Base-by-base conservation (phyloP, 2,888 invertebrate species). In the Drosophila dives region DNA sequence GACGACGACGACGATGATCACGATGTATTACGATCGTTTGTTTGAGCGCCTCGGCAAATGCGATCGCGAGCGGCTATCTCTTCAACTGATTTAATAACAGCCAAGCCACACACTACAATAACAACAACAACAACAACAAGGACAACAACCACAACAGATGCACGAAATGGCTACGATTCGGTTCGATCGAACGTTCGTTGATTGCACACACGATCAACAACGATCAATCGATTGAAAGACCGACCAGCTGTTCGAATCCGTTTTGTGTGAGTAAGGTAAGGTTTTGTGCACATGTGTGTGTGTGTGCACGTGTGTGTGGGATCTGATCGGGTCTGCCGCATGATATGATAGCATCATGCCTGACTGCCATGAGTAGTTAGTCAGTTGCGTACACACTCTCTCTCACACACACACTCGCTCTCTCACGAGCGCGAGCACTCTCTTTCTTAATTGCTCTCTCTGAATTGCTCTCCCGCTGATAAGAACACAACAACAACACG, bases 241-340 rank as follows among this genome's bases (percentile, higher is more conserved):
- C 69, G 81, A 81, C 84, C 86, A 89, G 89, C 89, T 88, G 86
- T 88, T 86, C 73, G 87, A 83, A 77, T 84, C 81, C 82, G 83
- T 89, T 83, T 86, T 76, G 58, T 69, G 83, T 86, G 79, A 77
- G 84, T 86, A 86, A 83, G 79, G 84, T 84, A 75, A 76, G 77
- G 62, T 71, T 65, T 64, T 58, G 17, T 60, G n/a, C 8, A 5
- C 29, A 4, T 53, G 49, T 34, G 45, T 26, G 50, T 38, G 60
- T 49, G 40, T 64, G n/a, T 42, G 59, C 63, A 55, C 40, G 71
- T 79, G 85, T 78, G 73, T 79, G 79, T 79, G 79, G 75, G 76
- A 73, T 77, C 77, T 80, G 74, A 77, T 80, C 80, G 80, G 64
- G 65, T 70, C 80, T 75, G 75, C 78, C 67, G 75, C 77, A 34